Conservation (phyloP, 2,888 invertebrate genomes). For the Endomychus coccineus region DNA sequence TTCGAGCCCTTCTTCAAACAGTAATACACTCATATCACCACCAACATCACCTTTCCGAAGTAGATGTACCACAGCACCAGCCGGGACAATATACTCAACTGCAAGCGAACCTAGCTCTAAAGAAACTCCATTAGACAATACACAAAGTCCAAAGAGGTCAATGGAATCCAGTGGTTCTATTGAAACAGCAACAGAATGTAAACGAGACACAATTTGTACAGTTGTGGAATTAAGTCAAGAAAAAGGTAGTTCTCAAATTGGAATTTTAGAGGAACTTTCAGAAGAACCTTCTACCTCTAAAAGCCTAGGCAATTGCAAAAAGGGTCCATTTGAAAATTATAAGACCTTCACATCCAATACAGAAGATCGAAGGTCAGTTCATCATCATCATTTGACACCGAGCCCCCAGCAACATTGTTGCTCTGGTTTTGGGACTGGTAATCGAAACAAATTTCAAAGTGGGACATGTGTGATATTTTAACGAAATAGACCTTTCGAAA, state of each 20-base stretch:
- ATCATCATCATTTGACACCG: constrained; percentile 9
- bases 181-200: background rate
- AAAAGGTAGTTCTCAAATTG: constrained; percentile 13
- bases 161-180: no score
- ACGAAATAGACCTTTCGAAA: no score
- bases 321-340: no score
- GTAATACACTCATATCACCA: constrained; percentile 6
- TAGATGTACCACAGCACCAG: constrained; percentile 19
- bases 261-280: no score
- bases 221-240: no score
- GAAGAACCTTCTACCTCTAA: no score
- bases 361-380: constrained; percentile 31
- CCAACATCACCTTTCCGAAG: constrained; percentile 7
- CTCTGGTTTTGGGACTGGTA: constrained; percentile 43
- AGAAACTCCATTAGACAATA: constrained; percentile 12
- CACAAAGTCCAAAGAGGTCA: constrained; percentile 18
- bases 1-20: constrained; percentile 44
- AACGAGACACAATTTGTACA: no score
- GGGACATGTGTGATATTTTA: constrained; percentile 43
- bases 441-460: constrained; percentile 42
- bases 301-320: no score
- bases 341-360: constrained; percentile 19
- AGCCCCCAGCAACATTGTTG: constrained; percentile 46
- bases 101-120: constrained; percentile 21
- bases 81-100: constrained; percentile 10